phyloP scores from a whole-genome alignment of 2,888 invertebrate genomes.

The Eupsilia transversa region DNA sequence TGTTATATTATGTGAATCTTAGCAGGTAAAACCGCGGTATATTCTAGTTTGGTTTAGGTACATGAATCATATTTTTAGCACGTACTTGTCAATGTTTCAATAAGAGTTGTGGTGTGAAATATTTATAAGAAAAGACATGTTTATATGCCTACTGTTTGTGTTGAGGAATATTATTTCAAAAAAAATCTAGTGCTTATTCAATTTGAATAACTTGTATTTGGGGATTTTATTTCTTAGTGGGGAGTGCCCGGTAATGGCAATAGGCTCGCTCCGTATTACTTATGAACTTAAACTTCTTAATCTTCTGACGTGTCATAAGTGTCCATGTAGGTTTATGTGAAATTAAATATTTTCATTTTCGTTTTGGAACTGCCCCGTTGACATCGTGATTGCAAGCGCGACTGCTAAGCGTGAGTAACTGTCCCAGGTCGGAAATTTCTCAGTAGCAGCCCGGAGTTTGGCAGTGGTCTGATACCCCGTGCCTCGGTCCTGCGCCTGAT shows the following conservation, averaged over 20 bases:
- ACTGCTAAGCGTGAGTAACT: no score
- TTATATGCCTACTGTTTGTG: background rate
- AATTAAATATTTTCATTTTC: no score
- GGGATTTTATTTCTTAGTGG: background rate
- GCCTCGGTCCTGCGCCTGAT: no score
- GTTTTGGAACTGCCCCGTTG: no score
- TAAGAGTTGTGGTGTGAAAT: conserved; percentile 26
- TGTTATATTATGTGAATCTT: background rate
- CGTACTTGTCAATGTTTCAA: conserved; percentile 43
- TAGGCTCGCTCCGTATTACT: background rate
- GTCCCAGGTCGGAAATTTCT: no score
- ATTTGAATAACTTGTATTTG: conserved; percentile 13
- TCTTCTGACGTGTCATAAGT: no score
- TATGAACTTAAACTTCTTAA: no score
- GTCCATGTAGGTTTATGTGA: no score
- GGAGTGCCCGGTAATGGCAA: background rate
- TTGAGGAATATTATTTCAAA: background rate
- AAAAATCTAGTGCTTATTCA: conserved; percentile 1
- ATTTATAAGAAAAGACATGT: background rate
- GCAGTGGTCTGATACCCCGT: no score
- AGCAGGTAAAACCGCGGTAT: background rate
- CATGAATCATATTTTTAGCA: conserved; percentile 49
- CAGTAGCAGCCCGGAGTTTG: no score
- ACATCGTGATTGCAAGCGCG: no score
- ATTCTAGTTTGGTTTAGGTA: background rate